phyloP scores from a whole-genome alignment of 2,113 vertebrate species.

The Junco hyemalis region DNA sequence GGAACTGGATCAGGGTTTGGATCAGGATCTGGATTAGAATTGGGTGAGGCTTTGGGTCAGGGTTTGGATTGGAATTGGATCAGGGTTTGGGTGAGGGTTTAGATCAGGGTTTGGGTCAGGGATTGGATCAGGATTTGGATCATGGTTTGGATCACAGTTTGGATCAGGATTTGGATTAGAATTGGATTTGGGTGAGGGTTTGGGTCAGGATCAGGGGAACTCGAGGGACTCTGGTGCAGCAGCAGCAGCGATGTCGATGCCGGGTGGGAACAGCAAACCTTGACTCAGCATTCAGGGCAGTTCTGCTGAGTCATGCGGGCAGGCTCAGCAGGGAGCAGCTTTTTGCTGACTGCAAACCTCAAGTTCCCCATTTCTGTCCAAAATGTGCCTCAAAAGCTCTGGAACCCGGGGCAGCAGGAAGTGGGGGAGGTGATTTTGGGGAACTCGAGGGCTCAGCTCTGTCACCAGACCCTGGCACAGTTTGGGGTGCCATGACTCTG shows the following conservation, averaged over 20 bases:
- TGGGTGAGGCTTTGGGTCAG: no score
- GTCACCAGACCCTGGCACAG: not conserved
- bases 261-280: not conserved
- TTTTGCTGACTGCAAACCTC: not conserved
- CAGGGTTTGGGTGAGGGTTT: no score
- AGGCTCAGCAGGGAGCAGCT: not conserved
- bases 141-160: no score
- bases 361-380: not conserved
- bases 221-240: no score
- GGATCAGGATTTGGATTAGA: no score
- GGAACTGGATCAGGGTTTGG: no score
- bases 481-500: not conserved
- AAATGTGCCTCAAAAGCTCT: accelerated
- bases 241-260: not conserved
- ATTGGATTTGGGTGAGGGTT: no score
- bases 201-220: no score
- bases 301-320: not conserved
- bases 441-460: not conserved
- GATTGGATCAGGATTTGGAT: not conserved
- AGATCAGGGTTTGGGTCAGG: no score
- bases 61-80: no score
- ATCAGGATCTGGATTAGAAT: no score
- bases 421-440: not conserved
- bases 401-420: not conserved
- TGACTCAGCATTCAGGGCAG: not conserved